A percentile compares a stretch with the other conserved stretches of the same genome.
These are phyloP conservation scores for Delichon dasypus DNA, from an alignment of 2,797 vertebrate species.

Conservation along the genomic window DNA sequence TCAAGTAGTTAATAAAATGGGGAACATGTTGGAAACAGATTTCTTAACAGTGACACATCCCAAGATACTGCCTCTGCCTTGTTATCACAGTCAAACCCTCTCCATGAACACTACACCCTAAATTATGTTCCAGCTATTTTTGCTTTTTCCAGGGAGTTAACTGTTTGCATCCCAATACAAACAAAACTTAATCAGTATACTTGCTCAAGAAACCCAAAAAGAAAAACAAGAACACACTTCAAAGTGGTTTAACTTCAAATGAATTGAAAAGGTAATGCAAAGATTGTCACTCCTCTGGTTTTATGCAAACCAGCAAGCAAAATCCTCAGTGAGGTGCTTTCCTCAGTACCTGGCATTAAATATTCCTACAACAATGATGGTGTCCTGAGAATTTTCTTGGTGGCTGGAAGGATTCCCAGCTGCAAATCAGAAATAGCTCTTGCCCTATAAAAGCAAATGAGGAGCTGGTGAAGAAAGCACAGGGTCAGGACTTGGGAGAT, in stretches of 20 bases:
- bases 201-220: not conserved
- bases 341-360: not conserved
- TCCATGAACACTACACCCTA: not conserved
- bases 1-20: not conserved
- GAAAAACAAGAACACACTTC: not conserved
- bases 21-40: not conserved
- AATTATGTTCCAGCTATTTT: not conserved
- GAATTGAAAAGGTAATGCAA: not conserved
- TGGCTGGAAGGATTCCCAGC: conserved; percentile 41
- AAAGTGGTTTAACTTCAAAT: not conserved
- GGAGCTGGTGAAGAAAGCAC: not conserved
- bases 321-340: not conserved
- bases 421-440: conserved; percentile 53
- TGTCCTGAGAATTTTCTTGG: not conserved
- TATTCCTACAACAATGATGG: not conserved
- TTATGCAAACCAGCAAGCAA: not conserved
- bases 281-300: not conserved
- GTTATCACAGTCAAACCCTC: not conserved
- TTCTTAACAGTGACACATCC: not conserved
- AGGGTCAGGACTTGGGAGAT: conserved; percentile 11
- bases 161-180: not conserved
- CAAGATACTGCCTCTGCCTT: not conserved
- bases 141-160: not conserved
- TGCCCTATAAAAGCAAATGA: conserved; percentile 56
- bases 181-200: not conserved